Percentiles rank a stretch among this genome's conserved stretches.
Evolutionary conservation across 1,140 invertebrate genomes (phyloP).

Genomic region (Anastrepha obliqua): DNA sequence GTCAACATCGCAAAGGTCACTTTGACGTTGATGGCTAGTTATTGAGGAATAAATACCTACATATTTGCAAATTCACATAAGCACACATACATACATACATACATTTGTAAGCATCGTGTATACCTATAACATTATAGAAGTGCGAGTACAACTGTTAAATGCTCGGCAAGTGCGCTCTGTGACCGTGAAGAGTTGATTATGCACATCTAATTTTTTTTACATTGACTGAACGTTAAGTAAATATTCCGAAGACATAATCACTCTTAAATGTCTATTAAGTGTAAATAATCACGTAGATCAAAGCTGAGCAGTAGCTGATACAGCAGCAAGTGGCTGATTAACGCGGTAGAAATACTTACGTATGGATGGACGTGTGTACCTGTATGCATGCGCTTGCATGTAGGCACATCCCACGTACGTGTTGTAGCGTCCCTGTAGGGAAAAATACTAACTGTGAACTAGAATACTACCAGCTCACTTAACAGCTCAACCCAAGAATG

Average conservation of each 20-base stretch:
- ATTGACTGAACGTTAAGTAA: conserved; percentile 34
- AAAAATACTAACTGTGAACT: no score
- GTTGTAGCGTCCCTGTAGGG: neutral
- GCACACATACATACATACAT: no score
- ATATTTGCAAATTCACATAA: no score
- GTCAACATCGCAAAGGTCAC: no score
- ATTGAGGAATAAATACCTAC: neutral
- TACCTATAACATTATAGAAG: no score
- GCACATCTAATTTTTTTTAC: neutral
- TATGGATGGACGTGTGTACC: no score
- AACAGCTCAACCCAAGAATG: no score
- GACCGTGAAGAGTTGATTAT: neutral
- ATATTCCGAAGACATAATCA: neutral
- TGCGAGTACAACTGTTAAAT: neutral
- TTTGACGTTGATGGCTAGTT: neutral
- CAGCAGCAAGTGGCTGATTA: neutral
- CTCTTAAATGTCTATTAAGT: neutral
- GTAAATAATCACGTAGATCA: conserved; percentile 20
- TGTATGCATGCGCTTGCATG: no score
- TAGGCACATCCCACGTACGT: neutral
- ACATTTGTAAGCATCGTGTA: neutral
- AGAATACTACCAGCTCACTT: no score
- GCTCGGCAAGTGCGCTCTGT: neutral
- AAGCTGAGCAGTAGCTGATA: neutral
- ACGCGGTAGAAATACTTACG: neutral